A percentile compares a stretch with the other conserved stretches of the same genome.
phyloP scores from a whole-genome alignment of 2,113 vertebrate species.

The Cinclus mexicanus region DNA sequence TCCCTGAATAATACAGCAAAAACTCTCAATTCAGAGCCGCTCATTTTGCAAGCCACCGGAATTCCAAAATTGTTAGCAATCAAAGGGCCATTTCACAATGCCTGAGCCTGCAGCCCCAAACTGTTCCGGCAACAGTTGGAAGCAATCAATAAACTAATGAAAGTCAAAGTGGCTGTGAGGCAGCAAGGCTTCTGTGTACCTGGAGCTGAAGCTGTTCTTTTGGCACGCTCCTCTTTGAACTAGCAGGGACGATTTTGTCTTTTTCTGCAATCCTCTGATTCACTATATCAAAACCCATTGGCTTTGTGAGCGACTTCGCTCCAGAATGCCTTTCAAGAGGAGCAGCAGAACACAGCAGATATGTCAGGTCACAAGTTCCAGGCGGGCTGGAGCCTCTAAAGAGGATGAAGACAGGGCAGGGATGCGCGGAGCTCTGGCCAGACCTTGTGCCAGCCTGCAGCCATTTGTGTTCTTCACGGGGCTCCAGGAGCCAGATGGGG shows the following conservation, averaged over 20 bases:
- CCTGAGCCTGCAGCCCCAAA: neutral
- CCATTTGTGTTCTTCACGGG: neutral
- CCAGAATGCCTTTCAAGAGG: neutral
- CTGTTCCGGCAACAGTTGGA: constrained; percentile 15
- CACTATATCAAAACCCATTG: neutral
- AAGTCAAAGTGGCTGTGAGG: constrained; percentile 7
- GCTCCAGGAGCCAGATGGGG: neutral
- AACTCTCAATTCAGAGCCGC: neutral
- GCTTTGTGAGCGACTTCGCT: neutral
- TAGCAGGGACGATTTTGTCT: neutral
- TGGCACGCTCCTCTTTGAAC: constrained; percentile 14
- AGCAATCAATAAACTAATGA: constrained; percentile 54
- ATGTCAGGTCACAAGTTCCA: neutral
- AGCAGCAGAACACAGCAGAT: neutral
- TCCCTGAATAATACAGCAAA: neutral
- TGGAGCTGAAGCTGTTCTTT: constrained; percentile 16
- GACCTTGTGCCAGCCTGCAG: neutral
- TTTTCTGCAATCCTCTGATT: neutral
- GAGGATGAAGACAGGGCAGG: neutral
- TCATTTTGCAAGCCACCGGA: neutral
- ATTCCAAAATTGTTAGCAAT: neutral
- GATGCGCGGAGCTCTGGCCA: neutral
- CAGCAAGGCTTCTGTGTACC: neutral
- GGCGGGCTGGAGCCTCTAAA: neutral
- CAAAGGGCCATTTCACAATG: neutral